Evolutionary conservation across 2,113 vertebrate genomes (phyloP), one percentile per base, ranked within the genome.

Genomic region (Octodon degus): DNA sequence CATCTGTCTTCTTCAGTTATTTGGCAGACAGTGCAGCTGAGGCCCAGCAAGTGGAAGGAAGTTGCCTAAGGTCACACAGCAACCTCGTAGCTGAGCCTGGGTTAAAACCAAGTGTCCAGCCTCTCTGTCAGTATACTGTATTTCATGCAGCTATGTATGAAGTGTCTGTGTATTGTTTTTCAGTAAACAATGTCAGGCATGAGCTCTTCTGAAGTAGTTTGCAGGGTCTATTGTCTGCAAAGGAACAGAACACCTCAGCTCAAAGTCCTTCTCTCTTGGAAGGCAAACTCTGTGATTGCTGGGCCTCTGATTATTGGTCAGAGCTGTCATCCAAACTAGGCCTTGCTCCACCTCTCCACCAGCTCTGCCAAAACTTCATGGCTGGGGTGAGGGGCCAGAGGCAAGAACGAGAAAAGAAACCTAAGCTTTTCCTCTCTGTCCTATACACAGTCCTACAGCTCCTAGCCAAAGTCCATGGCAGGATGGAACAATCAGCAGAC

Each of bases 391-490:
- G 0, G 6, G 55, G 37, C 90, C 5, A 4, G 72, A 85, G 11
- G 32, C 11, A 19, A 85, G 60, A 96, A 55, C 22, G 30, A 89
- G 34, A 40, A 88, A 94, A 37, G 25, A 53, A 70, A 32, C 65
- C 82, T 68, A 86, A 10, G 34, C 43, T n/a, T 65, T 60, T 72
- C 83, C 60, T 70, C 74, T 40, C 34, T 19, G 47, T n/a, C 70
- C 62, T 68, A 17, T 79, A 89, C 74, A 96, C 37, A 93, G 80
- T 43, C 74, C 53, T 89, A 32, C 47, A 65, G 12, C 60, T 89
- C 58, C 53, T 86, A 85, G 53, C 85, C 90, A 16, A 94, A 88
- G 82, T 94, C 87, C 72, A 90, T n/a, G 72, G 25, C 67, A 80
- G 47, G 58, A 80, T 50, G 84, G 80, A 81, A 94, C 53, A 86